These are phyloP conservation scores for Myathropa florea DNA, from an alignment of 2,888 invertebrate species.

Conservation along the genomic window DNA sequence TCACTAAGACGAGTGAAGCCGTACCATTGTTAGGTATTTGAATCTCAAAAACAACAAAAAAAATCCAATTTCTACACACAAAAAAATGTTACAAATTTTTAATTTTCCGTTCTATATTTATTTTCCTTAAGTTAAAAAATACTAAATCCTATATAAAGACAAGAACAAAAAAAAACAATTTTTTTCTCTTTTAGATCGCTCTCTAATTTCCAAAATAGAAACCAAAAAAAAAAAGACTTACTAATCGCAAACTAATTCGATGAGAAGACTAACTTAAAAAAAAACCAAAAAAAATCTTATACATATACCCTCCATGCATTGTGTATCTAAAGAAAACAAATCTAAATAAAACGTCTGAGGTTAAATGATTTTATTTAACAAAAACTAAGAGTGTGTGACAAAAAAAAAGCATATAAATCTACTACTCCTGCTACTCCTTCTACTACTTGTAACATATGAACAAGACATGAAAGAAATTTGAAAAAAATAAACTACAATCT, in stretches of 20 bases:
- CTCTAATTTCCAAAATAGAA: slow-evolving; percentile 56
- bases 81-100: background rate
- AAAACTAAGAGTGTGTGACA: slow-evolving; percentile 32
- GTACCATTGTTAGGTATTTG: slow-evolving; percentile 97
- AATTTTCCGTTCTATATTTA: background rate
- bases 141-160: slow-evolving; percentile 63
- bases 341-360: slow-evolving; percentile 33
- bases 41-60: slow-evolving; percentile 33
- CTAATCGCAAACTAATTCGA: slow-evolving; percentile 51
- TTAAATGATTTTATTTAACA: slow-evolving; percentile 43
- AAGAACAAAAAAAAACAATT: slow-evolving; percentile 76
- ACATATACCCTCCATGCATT: slow-evolving; percentile 50
- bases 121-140: slow-evolving; percentile 27
- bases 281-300: slow-evolving; percentile 1
- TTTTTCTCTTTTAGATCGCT: slow-evolving; percentile 79
- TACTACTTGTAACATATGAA: slow-evolving; percentile 59
- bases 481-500: slow-evolving; percentile 19
- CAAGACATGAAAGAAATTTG: slow-evolving; percentile 37
- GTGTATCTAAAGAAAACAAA: slow-evolving; percentile 47
- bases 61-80: slow-evolving; percentile 45
- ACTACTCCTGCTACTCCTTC: slow-evolving; percentile 9
- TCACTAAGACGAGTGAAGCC: slow-evolving; percentile 99
- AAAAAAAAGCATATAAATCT: background rate
- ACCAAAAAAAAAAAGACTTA: slow-evolving; percentile 6
- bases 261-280: slow-evolving; percentile 55